Percentiles rank a stretch among this genome's conserved stretches.
Conservation (phyloP, 2,113 vertebrate genomes). For the Spilogale gracilis region DNA sequence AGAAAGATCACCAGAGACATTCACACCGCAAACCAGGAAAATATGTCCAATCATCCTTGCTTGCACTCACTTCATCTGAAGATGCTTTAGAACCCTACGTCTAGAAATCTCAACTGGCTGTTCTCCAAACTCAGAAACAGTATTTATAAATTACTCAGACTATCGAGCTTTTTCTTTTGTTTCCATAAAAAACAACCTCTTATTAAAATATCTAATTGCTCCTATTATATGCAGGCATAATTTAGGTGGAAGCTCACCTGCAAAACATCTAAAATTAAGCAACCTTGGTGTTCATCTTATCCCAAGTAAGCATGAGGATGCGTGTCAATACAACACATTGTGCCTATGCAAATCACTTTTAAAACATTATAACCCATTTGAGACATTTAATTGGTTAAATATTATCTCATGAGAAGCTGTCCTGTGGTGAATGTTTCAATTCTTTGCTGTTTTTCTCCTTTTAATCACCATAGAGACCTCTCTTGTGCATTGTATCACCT, state of each 20-base stretch:
- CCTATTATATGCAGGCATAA: background rate
- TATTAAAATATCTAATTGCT: background rate
- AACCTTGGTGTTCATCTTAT: background rate
- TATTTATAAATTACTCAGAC: background rate
- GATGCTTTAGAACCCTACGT: background rate
- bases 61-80: background rate
- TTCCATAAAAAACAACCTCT: background rate
- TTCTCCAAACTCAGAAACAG: background rate
- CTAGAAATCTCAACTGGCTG: background rate
- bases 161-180: background rate
- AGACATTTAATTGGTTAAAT: background rate
- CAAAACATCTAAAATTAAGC: background rate
- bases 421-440: background rate
- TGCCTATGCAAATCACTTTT: background rate
- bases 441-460: background rate
- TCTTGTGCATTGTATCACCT: background rate
- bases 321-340: background rate
- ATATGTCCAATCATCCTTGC: background rate
- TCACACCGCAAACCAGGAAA: background rate
- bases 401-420: background rate
- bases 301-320: background rate
- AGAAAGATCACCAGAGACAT: background rate
- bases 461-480: background rate
- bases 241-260: background rate
- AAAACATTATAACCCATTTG: background rate